phyloP scores from a whole-genome alignment of 2,797 vertebrate genomes.

The Oreortyx pictus region DNA sequence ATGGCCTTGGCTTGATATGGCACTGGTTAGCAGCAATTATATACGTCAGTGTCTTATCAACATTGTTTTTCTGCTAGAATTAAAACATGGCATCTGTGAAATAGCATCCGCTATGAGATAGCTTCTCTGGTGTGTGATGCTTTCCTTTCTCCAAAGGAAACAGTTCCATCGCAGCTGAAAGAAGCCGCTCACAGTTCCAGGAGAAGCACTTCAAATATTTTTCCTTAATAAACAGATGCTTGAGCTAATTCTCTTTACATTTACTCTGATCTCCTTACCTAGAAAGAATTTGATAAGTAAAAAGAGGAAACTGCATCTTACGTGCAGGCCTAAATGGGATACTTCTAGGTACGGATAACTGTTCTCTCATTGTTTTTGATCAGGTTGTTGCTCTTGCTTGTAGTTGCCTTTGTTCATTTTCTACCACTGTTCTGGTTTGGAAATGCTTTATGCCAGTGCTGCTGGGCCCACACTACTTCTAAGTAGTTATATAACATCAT shows the following conservation, averaged over 20 bases:
- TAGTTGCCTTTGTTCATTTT: fast-evolving
- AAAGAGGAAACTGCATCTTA: neutral
- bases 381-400: neutral
- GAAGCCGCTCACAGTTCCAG: neutral
- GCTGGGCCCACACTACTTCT: neutral
- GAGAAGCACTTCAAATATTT: neutral
- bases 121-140: too few relatives aligned
- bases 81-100: too few relatives aligned
- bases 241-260: neutral
- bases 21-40: too few relatives aligned
- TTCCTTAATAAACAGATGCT: neutral
- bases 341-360: neutral
- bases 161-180: too few relatives aligned
- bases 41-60: too few relatives aligned
- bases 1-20: too few relatives aligned
- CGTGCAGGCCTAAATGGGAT: neutral
- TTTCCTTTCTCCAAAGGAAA: too few relatives aligned
- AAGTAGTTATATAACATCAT: slow-evolving; percentile 28
- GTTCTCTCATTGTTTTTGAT: neutral
- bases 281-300: neutral
- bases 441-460: slow-evolving; percentile 12
- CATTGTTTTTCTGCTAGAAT: too few relatives aligned
- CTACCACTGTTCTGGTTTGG: neutral
- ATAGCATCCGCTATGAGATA: too few relatives aligned
- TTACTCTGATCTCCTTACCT: neutral